A percentile compares a stretch with the other conserved stretches of the same genome.
phyloP scores from a whole-genome alignment of 2,888 invertebrate genomes.

The Pyrrhosoma nymphula region DNA sequence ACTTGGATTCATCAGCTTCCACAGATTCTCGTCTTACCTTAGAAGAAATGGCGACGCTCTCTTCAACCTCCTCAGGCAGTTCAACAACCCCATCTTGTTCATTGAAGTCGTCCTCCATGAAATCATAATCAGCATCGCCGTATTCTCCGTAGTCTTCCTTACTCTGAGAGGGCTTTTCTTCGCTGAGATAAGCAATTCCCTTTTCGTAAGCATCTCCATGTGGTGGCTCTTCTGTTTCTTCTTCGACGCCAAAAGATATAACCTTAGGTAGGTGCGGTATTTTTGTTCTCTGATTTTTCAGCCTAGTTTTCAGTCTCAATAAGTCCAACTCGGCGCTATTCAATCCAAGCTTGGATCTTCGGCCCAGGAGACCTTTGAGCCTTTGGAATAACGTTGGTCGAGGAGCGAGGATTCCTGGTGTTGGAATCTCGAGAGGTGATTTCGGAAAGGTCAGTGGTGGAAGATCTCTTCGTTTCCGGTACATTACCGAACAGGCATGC shows the following conservation, averaged over 20 bases:
- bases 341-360: background rate
- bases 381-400: background rate
- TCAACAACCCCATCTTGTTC: background rate
- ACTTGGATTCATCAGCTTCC: background rate
- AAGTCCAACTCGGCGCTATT: background rate
- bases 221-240: background rate
- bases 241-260: background rate
- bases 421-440: background rate
- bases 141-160: background rate
- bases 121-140: background rate
- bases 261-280: background rate
- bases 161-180: background rate
- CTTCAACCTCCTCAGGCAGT: background rate
- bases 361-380: background rate
- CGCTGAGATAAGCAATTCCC: constrained; percentile 7
- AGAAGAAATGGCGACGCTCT: background rate
- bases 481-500: background rate
- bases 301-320: background rate
- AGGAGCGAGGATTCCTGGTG: background rate
- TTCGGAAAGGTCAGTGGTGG: background rate
- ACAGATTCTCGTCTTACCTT: background rate
- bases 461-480: background rate
- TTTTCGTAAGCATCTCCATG: background rate
- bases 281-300: background rate
- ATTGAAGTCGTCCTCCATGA: background rate